Evolutionary conservation across 2,888 invertebrate species (phyloP), one percentile per base, ranked within the genome.

Genomic region (Ganaspis brasiliensis): DNA sequence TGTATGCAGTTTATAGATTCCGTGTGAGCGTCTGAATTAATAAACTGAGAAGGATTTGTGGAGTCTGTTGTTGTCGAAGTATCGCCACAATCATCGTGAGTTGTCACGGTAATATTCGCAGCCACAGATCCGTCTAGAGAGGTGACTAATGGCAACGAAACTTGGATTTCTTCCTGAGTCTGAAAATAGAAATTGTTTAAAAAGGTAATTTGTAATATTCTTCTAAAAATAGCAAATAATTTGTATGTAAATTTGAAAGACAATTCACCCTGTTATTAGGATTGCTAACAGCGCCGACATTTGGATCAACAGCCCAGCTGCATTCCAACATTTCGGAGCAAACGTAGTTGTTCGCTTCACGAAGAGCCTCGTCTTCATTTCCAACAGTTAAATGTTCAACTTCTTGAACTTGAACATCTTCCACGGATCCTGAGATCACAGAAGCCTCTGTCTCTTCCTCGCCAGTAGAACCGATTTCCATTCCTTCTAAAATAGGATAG

Each of bases 321-420:
- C 90, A 90, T 72, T 91, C 91, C 56, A 90, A 79, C 91, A 91
- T 90, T 82, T 91, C 91, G 0, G 89, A 89, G 83, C 96, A 92
- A 75, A 96, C 95, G 87, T 95, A 96, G 87, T 95, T 96, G 87
- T 96, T 96, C n/a, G 96, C 96, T 92, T 96, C 96, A 76, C 95
- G 94, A 83, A 96, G 95, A 84, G 92, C 92, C 84, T 93, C 93
- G 73, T 93, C 93, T 76, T 93, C 93, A 49, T 91, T 91, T 49
- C 91, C 92, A n/a, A 88, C 89, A 75, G 90, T 91, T 81, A 89
- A 86, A 75, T 86, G 83, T 9, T 81, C 84, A 35, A 86, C 82
- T 76, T 85, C 87, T 59, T 84, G 86, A 24, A 82, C 79, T 40
- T 21, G 14, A 37, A 40, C 40, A 9, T 67, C 67, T 14, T 77